Evolutionary conservation across 2,113 vertebrate species (phyloP).

Genomic region (Phocoena phocoena): DNA sequence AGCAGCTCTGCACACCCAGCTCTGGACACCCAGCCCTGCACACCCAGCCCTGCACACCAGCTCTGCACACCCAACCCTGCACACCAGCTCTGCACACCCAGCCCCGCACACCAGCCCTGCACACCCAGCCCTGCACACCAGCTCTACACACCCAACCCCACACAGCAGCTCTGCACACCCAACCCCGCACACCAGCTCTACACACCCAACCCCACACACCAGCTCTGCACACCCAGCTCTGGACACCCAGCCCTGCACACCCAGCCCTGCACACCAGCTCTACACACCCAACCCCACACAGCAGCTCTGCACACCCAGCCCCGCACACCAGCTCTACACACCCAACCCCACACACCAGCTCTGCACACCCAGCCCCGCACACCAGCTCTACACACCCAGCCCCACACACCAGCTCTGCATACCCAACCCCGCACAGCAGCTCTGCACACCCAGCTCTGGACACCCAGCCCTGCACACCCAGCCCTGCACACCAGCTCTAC

Average conservation of each 20-base stretch:
- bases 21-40: neutral
- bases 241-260: neutral
- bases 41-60: neutral
- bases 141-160: no score
- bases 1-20: neutral
- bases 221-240: neutral
- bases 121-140: neutral
- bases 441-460: neutral
- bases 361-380: neutral
- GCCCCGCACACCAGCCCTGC: no score
- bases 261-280: neutral
- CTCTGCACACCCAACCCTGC: no score
- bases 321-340: neutral
- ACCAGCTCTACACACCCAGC: neutral
- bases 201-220: neutral
- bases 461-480: neutral
- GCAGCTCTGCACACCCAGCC: accelerated
- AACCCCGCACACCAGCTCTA: neutral
- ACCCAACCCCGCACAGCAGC: no score
- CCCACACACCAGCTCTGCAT: neutral
- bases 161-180: accelerated
- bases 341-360: neutral
- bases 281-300: neutral
- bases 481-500: neutral
- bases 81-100: no score